phyloP scores from a whole-genome alignment of 2,797 vertebrate genomes.

The Sebastes itinus region DNA sequence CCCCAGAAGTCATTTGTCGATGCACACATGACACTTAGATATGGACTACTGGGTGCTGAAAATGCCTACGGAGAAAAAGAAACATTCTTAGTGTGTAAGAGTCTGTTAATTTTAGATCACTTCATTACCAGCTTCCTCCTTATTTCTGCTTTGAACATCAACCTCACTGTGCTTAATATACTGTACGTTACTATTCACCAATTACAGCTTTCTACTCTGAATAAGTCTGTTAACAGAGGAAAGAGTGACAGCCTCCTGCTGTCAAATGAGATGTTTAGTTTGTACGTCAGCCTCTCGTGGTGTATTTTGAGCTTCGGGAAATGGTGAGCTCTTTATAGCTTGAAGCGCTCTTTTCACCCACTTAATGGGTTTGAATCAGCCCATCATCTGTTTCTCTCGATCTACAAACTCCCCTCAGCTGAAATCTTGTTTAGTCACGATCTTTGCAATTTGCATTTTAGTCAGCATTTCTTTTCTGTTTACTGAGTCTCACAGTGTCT shows the following conservation, averaged over 20 bases:
- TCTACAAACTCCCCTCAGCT: background rate
- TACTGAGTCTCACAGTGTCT: background rate
- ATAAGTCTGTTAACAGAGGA: background rate
- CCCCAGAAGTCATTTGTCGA: background rate
- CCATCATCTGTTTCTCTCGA: background rate
- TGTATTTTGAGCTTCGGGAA: conserved; percentile 1
- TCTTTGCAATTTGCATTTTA: background rate
- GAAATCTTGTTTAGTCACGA: background rate
- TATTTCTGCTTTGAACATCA: background rate
- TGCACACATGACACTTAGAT: background rate
- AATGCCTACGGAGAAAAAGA: background rate
- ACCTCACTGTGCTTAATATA: background rate
- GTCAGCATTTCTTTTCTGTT: conserved; percentile 17
- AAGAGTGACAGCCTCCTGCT: background rate
- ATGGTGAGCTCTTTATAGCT: background rate
- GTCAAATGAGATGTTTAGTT: conserved; percentile 4
- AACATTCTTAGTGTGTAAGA: background rate
- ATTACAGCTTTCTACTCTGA: background rate
- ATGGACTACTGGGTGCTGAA: background rate
- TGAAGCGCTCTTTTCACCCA: background rate
- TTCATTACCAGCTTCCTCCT: background rate
- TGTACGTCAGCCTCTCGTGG: background rate
- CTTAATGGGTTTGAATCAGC: conserved; percentile 11
- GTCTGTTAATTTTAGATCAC: background rate
- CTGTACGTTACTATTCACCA: background rate